Evolutionary conservation across 2,797 vertebrate genomes (phyloP), one percentile per base, ranked within the genome.

Genomic region (Ara ararauna): DNA sequence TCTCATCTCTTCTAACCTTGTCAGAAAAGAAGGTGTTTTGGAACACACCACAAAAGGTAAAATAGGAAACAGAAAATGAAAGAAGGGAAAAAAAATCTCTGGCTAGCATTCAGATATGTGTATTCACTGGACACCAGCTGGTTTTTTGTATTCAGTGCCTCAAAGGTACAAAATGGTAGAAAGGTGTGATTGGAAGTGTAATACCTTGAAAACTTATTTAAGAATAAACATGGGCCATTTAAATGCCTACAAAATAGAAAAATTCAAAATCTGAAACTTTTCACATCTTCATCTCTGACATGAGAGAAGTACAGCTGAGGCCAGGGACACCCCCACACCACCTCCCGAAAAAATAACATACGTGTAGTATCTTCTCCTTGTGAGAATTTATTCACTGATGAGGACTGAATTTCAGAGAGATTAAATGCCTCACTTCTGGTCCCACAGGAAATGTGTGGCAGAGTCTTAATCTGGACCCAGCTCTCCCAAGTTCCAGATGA

Each of bases 121-220:
- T 81, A 91, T 94, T 93, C 77, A 64, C 29, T 88, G 91, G 87
- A 65, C 67, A 89, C 9, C 32, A 53, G 73, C 26, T 5, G 22
- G 42, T 47, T 82, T 90, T 93, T 94, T 91, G 38, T 86, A 87
- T 94, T 93, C 80, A 68, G 84, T 80, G 30, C 71, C 53, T 94
- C 58, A 85, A 77, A 79, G n/a, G 86, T 5, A 47, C 48, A 77
- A 94, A 85, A 85, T 58, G 71, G 81, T 94, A 84, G 71, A 94
- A 95, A 71, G 53, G 38, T 95, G 85, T 85, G 90, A 87, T 93
- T 80, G 40, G 81, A 90, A 96, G 54, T 87, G 90, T 73, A 92
- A 93, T 78, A 66, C 72, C 89, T 96, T 77, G 72, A 93, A 93
- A 94, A 93, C 72, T 87, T 92, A 45, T n/a, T 95, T 93, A 87